Evolutionary conservation across 1,140 invertebrate genomes (phyloP).

Genomic region (Drosophila nannoptera): DNA sequence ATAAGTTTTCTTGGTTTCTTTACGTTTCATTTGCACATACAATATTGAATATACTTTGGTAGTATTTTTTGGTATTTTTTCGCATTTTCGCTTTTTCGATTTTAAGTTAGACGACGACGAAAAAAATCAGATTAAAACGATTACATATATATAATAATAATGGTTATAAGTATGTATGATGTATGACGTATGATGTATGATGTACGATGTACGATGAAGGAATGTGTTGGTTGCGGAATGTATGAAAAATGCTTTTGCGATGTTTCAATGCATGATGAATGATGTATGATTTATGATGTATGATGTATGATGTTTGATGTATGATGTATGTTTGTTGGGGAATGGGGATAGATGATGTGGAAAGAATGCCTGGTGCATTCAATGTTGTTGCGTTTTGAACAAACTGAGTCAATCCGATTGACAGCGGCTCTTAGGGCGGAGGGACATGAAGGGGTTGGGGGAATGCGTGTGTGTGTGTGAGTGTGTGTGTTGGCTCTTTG

Average conservation of each 20-base stretch:
- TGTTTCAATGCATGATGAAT: constrained; percentile 11
- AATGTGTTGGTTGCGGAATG: too few relatives aligned
- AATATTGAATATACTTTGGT: constrained; percentile 65
- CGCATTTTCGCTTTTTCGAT: constrained; percentile 9
- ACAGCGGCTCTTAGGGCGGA: constrained; percentile 38
- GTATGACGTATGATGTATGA: constrained; percentile 33
- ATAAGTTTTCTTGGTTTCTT: constrained; percentile 65
- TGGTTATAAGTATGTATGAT: constrained; percentile 52
- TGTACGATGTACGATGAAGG: constrained; percentile 28
- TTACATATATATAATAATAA: constrained; percentile 59
- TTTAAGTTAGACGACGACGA: constrained; percentile 61
- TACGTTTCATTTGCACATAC: constrained; percentile 65
- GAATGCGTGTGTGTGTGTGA: too few relatives aligned
- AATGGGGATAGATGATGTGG: too few relatives aligned
- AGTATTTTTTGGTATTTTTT: constrained; percentile 29
- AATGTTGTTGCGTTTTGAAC: constrained; percentile 30
- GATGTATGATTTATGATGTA: constrained; percentile 22
- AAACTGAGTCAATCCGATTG: constrained; percentile 6
- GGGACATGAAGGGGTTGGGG: too few relatives aligned
- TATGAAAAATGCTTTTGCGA: too few relatives aligned
- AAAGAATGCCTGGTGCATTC: too few relatives aligned
- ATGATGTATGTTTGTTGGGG: constrained; percentile 13
- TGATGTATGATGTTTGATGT: constrained; percentile 23
- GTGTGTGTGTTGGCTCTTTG: constrained; percentile 2
- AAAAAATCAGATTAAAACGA: constrained; percentile 54